These are phyloP conservation scores for Microtus montanus DNA, from an alignment of 2,113 vertebrate species.

Conservation along the genomic window DNA sequence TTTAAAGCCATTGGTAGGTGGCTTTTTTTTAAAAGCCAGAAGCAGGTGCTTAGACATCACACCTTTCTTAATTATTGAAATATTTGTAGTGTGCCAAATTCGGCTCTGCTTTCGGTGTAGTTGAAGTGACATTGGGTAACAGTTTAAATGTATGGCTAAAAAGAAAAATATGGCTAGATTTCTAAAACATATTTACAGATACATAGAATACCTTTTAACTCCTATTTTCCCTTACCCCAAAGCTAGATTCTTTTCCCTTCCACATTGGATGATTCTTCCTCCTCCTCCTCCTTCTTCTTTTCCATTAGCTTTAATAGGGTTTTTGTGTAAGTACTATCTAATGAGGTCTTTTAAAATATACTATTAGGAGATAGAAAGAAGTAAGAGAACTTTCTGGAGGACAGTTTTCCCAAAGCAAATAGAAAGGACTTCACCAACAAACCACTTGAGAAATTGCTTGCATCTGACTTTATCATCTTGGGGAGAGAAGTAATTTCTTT, in stretches of 20 bases:
- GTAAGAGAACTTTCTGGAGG: conserved; percentile 34
- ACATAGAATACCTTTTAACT: neutral
- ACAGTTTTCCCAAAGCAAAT: conserved; percentile 37
- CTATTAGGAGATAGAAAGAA: conserved; percentile 23
- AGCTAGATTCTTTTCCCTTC: neutral
- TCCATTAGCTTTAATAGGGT: conserved; percentile 22
- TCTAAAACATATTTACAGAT: neutral
- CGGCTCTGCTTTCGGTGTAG: neutral
- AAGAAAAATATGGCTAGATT: neutral
- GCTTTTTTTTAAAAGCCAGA: neutral
- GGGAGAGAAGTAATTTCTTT: conserved; percentile 37
- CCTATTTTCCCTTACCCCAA: neutral
- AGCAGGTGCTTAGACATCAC: neutral
- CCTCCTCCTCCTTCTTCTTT: neutral
- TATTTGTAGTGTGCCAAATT: neutral
- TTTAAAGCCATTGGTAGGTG: neutral
- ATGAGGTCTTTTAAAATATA: conserved; percentile 37
- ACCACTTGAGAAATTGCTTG: conserved; percentile 8
- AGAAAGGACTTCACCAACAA: conserved; percentile 36
- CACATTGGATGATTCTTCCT: neutral
- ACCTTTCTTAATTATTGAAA: neutral
- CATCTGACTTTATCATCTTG: conserved; percentile 23
- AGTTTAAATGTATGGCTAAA: conserved; percentile 43
- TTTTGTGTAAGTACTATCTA: conserved; percentile 48
- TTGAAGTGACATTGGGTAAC: neutral